Evolutionary conservation across 2,888 invertebrate species (phyloP), one percentile per base, ranked within the genome.

Genomic region (Tetragnatha montana): DNA sequence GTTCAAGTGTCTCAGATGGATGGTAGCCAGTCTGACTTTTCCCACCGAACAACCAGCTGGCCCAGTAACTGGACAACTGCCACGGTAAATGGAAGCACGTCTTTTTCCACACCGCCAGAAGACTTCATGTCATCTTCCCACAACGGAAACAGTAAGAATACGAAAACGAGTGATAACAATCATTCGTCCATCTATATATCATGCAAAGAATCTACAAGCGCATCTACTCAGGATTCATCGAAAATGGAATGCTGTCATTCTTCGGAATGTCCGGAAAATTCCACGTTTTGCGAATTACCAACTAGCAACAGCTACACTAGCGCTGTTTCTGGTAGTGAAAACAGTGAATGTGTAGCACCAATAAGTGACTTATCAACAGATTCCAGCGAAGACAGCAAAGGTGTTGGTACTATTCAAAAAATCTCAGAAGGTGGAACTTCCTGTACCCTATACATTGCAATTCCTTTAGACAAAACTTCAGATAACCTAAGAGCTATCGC

Each of bases 51-150:
- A 22, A 83, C 83, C n/a, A 89, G 89, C 70, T 74, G 74, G 51
- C 75, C 76, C 19, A 89, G 90, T 71, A 86, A 87, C 19, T 90
- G 83, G 83, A 80, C 80, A 21, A 90, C 90, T 22, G 90, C 90
- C 12, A 83, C 90, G 10, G 35, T 90, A 19, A 71, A 90, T 51
- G 86, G 83, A n/a, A 90, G 90, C 75, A 87, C 87, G 12, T 90
- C 90, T 8, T 90, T 90, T 71, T 87, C 90, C 8, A 90, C 90
- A 3, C 84, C 90, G 12, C 84, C 79, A 14, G 90, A 87, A 60
- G 87, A 87, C 50, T 87, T 90, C 60, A 47, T 78, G 10, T 90
- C 90, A 17, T 87, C 83, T n/a, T 90, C 90, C 7, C 82, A 81
- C 35, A 90, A 89, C n/a, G 85, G 85, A 7, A 70, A 74, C 14